A percentile compares a stretch with the other conserved stretches of the same genome.
These are phyloP conservation scores for Epinephelus cyanopodus DNA, from an alignment of 2,113 vertebrate species.

Conservation along the genomic window DNA sequence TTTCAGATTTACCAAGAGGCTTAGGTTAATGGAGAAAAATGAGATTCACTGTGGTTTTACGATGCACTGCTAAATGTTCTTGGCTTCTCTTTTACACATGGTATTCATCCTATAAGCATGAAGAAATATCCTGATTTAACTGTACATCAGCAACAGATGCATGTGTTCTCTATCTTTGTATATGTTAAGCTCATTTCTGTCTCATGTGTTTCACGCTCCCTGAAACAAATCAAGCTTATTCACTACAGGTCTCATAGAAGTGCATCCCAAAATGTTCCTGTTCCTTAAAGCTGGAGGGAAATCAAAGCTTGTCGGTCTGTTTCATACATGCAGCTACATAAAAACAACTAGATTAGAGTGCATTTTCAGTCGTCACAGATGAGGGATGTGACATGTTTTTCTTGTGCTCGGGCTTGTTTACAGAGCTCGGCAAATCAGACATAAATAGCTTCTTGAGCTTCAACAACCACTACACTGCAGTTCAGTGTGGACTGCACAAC, in stretches of 20 bases:
- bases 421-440: constrained; percentile 46
- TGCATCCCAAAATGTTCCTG: constrained; percentile 26
- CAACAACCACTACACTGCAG: not conserved
- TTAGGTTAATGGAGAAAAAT: not conserved
- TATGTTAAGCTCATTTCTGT: constrained; percentile 52
- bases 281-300: constrained; percentile 40
- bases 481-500: constrained; percentile 41
- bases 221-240: constrained; percentile 21
- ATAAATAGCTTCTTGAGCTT: constrained; percentile 50
- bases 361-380: constrained; percentile 23
- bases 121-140: constrained; percentile 28
- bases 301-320: constrained; percentile 8
- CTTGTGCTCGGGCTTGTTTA: constrained; percentile 37
- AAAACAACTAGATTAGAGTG: constrained; percentile 18
- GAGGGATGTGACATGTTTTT: constrained; percentile 42
- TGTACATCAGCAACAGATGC: constrained; percentile 26
- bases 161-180: constrained; percentile 2
- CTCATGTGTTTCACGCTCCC: constrained; percentile 37
- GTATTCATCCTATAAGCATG: constrained; percentile 22
- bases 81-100: not conserved
- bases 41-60: not conserved
- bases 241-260: constrained; percentile 20
- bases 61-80: not conserved
- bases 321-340: constrained; percentile 20
- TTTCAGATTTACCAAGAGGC: not conserved